Evolutionary conservation across 1,140 invertebrate species (phyloP).

Genomic region (Achroia grisella): DNA sequence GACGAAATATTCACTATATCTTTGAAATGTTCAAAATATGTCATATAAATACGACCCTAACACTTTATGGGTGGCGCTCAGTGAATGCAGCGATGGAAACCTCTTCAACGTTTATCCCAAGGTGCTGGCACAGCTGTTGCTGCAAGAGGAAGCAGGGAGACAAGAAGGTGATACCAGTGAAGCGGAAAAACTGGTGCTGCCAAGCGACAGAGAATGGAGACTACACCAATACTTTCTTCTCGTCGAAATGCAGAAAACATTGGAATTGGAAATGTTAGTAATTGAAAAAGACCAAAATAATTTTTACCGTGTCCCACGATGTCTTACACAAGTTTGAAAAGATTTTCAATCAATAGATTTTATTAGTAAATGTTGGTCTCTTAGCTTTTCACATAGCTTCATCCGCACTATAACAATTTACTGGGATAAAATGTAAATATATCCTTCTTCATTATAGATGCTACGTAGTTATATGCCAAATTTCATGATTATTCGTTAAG

Average conservation of each 20-base stretch:
- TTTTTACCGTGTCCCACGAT: too few species aligned
- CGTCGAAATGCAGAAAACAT: constrained; percentile 78
- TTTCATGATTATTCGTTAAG: too few species aligned
- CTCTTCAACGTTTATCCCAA: constrained; percentile 69
- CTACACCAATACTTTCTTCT: constrained; percentile 82
- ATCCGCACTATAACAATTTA: too few species aligned
- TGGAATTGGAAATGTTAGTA: constrained; percentile 40
- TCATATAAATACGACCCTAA: constrained; percentile 53
- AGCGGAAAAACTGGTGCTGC: constrained; percentile 70
- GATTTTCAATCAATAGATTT: too few species aligned
- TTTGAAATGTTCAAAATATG: constrained; percentile 30
- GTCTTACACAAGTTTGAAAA: too few species aligned
- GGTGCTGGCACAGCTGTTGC: constrained; percentile 60
- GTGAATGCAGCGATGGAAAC: constrained; percentile 65
- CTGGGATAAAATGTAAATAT: too few species aligned
- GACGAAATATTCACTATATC: too few species aligned
- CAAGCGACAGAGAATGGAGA: constrained; percentile 83
- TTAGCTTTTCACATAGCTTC: too few species aligned
- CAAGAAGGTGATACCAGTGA: constrained; percentile 56
- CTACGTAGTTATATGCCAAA: too few species aligned
- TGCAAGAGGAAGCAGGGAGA: constrained; percentile 59
- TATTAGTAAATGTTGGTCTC: too few species aligned
- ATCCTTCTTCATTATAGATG: too few species aligned
- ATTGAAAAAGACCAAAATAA: not conserved
- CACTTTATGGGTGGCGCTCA: constrained; percentile 71